phyloP scores from a whole-genome alignment of 2,113 vertebrate species.

The Dolichotis patagonum region DNA sequence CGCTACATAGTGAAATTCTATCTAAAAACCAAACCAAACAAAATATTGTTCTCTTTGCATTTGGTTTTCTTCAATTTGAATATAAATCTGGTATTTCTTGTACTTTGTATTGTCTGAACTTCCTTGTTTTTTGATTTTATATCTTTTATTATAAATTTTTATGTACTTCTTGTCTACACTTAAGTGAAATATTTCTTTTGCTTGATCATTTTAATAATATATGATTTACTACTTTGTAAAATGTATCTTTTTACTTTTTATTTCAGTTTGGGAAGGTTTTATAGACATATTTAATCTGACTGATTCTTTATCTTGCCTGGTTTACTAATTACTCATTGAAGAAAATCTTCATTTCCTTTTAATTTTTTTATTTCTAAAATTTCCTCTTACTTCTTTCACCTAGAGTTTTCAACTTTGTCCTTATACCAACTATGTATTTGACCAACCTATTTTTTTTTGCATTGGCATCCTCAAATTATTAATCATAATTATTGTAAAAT shows the following conservation, averaged over 20 bases:
- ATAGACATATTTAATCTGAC: neutral
- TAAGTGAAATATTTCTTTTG: neutral
- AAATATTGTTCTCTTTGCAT: no score
- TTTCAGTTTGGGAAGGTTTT: neutral
- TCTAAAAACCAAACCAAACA: no score
- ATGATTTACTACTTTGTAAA: no score
- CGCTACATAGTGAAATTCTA: no score
- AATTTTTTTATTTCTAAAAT: neutral
- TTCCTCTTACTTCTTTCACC: neutral
- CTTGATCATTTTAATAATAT: neutral
- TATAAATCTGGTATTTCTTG: no score
- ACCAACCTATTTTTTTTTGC: neutral
- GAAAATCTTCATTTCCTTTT: neutral
- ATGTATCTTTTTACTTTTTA: neutral
- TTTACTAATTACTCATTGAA: neutral
- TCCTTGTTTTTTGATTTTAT: neutral
- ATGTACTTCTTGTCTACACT: neutral
- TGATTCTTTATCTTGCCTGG: neutral
- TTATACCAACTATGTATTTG: neutral
- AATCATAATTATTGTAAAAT: slow-evolving; percentile 3
- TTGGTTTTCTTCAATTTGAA: no score
- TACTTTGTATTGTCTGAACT: neutral
- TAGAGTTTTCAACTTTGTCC: neutral
- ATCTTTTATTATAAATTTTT: neutral
- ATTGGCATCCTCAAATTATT: neutral